Evolutionary conservation across 2,113 vertebrate species (phyloP), one percentile per base, ranked within the genome.

Genomic region (Cryptotis parvus): DNA sequence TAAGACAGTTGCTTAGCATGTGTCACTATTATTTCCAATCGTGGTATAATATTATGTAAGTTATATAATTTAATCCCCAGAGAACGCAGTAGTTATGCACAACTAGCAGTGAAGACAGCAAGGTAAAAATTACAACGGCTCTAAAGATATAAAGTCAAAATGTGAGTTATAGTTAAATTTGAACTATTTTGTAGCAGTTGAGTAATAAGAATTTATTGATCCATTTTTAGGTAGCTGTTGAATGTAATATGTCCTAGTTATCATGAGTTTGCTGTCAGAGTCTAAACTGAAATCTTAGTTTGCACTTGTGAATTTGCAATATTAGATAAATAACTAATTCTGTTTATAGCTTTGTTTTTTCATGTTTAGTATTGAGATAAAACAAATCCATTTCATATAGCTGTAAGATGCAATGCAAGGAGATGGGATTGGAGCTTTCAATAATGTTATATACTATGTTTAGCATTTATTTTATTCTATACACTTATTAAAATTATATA

Each of bases 41-140:
- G 5, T 58, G 26, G 35, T 86, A 69, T 1, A 8, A 45, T 4
- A 78, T 69, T 43, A 39, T 70, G 20, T 43, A 45, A 41, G 9
- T 93, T 86, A 68, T 33, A 8, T 72, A 16, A 83, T 41, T 78
- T 86, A 35, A 55, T 91, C 49, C 75, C 22, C 16, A 74, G 33
- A 58, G 9, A 7, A 58, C 58, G 2, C 24, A 26, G 22, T 63
- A 87, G 61, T 74, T 77, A 69, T 49, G 1, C 22, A 68, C 27
- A 69, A 58, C 70, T 89, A 66, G 0, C 72, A 49, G 49, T 78
- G 41, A 77, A 87, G 11, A 24, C 41, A 80, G 22, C 84, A 88
- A 72, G 7, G 10, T 90, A 4, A 58, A n/a, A 43, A n/a, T 24
- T 45, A 31, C 73, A 39, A 4, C 6, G 49, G 18, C 15, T 58